Percentiles rank a stretch among this genome's conserved stretches.
Conservation (phyloP, 2,888 invertebrate species). For the Parnassius smintheus region DNA sequence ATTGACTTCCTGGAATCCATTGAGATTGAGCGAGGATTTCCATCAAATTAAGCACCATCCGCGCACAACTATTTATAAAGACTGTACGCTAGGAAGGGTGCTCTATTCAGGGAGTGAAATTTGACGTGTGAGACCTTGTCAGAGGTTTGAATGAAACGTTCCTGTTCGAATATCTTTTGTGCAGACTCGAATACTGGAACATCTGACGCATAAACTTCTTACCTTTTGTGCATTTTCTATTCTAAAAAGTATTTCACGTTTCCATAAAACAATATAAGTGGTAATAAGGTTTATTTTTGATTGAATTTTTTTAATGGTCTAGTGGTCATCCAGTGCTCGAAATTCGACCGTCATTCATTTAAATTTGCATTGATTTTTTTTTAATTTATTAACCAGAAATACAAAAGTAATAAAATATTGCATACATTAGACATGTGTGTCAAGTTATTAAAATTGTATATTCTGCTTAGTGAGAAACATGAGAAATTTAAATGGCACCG, state of each 20-base stretch:
- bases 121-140: slow-evolving; percentile 74
- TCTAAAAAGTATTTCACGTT: slow-evolving; percentile 31
- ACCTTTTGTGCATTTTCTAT: slow-evolving; percentile 59
- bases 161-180: slow-evolving; percentile 51
- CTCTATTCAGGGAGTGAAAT: slow-evolving; percentile 76
- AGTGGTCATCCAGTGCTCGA: no score
- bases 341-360: no score
- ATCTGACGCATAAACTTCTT: slow-evolving; percentile 69
- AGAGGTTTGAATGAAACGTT: slow-evolving; percentile 54
- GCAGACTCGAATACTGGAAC: slow-evolving; percentile 50
- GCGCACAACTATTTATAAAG: slow-evolving; percentile 78
- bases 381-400: no score
- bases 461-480: no score
- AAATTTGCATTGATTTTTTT: no score
- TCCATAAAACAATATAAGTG: no score
- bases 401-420: no score
- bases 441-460: no score
- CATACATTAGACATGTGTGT: no score
- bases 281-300: no score
- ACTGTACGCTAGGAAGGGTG: slow-evolving; percentile 60
- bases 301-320: no score
- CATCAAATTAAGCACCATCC: slow-evolving; percentile 76
- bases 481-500: no score
- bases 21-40: slow-evolving; percentile 61
- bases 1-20: slow-evolving; percentile 66